These are phyloP conservation scores for Ceratina japonica DNA, from an alignment of 1,140 invertebrate species.

Conservation along the genomic window DNA sequence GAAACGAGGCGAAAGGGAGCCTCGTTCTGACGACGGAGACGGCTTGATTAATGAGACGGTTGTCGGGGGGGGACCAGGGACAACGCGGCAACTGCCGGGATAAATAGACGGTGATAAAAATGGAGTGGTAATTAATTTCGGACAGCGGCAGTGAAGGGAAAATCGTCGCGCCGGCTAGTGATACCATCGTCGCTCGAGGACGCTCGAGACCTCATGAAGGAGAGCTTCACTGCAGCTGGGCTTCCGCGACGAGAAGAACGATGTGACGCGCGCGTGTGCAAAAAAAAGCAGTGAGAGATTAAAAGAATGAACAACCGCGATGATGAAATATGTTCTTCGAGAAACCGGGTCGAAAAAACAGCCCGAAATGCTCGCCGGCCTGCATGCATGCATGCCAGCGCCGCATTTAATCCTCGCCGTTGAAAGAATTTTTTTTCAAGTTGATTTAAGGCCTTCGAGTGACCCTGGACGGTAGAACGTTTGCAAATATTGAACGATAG, in stretches of 20 bases:
- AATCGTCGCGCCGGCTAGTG: slow-evolving; percentile 54
- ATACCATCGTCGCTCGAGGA: slow-evolving; percentile 59
- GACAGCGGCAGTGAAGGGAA: slow-evolving; percentile 56
- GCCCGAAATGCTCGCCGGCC: too few relatives aligned
- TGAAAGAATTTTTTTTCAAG: too few relatives aligned
- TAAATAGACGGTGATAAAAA: slow-evolving; percentile 72
- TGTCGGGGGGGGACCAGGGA: slow-evolving; percentile 59
- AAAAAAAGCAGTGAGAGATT: neutral
- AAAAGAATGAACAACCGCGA: too few relatives aligned
- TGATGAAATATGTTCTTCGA: too few relatives aligned
- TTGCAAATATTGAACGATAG: too few relatives aligned
- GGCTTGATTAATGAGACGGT: slow-evolving; percentile 70
- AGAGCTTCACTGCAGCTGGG: slow-evolving; percentile 40
- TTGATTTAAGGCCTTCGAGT: too few relatives aligned
- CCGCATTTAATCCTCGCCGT: too few relatives aligned
- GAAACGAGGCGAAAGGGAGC: slow-evolving; percentile 35
- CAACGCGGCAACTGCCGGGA: slow-evolving; percentile 66
- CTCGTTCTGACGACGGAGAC: slow-evolving; percentile 60
- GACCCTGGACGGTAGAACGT: too few relatives aligned
- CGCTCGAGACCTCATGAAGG: slow-evolving; percentile 63
- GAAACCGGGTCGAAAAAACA: too few relatives aligned
- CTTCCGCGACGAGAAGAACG: slow-evolving; percentile 51
- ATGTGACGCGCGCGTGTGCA: slow-evolving; percentile 29
- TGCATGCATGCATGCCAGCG: too few relatives aligned
- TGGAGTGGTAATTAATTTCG: slow-evolving; percentile 73